These are phyloP conservation scores for Atta texana DNA, from an alignment of 1,140 invertebrate species.

Conservation along the genomic window DNA sequence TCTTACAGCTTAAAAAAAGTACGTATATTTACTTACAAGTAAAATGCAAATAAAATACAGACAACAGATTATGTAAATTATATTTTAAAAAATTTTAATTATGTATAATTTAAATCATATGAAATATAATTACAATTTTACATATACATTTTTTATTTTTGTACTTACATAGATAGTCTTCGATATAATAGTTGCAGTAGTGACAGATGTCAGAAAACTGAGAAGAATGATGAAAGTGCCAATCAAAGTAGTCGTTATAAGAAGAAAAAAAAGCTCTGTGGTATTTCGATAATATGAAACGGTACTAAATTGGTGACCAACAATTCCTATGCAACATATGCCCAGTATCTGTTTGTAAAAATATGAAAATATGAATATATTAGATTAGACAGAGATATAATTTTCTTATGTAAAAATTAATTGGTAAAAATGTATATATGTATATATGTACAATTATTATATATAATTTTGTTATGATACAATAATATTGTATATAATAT, in stretches of 20 bases:
- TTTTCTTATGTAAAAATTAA: background rate
- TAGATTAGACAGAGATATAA: background rate
- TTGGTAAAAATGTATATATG: no score
- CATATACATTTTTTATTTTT: background rate
- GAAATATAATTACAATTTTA: background rate
- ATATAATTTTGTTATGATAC: no score
- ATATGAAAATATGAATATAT: conserved; percentile 15
- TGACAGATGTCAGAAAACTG: conserved; percentile 91
- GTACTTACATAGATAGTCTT: conserved; percentile 95
- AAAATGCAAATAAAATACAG: background rate
- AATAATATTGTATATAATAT: no score
- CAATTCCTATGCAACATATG: conserved; percentile 89
- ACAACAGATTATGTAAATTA: background rate
- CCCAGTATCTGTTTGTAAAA: conserved; percentile 90
- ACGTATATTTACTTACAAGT: background rate
- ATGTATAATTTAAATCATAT: background rate
- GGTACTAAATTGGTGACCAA: conserved; percentile 87
- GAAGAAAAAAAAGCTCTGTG: conserved; percentile 90
- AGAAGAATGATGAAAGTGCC: conserved; percentile 91
- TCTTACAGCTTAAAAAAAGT: background rate
- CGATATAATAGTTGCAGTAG: conserved; percentile 92
- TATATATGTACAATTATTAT: no score
- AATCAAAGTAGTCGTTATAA: conserved; percentile 91
- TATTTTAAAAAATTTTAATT: background rate
- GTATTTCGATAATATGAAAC: conserved; percentile 65